Conservation (phyloP, 1,140 invertebrate species). For the Drosophila sp. region DNA sequence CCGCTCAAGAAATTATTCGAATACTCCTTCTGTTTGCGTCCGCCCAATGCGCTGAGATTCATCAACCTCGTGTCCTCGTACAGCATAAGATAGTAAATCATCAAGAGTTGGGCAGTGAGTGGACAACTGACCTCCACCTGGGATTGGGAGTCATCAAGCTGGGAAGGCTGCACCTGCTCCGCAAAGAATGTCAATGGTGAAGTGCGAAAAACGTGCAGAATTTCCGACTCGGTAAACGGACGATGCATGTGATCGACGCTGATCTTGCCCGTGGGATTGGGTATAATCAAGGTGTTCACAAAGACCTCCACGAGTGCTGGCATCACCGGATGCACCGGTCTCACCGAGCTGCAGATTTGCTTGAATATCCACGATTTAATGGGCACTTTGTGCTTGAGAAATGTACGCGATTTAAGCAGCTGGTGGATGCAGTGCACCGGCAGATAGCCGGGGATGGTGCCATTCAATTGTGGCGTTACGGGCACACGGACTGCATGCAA, state of each 20-base stretch:
- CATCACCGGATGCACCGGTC: slow-evolving; percentile 96
- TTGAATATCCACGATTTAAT: slow-evolving; percentile 98
- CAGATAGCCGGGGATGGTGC: slow-evolving; percentile 95
- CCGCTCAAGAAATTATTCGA: slow-evolving; percentile 94
- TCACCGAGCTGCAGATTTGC: slow-evolving; percentile 94
- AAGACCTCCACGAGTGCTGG: slow-evolving; percentile 98
- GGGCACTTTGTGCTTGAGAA: slow-evolving; percentile 97
- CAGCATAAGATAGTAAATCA: slow-evolving; percentile 96
- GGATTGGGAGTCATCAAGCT: slow-evolving; percentile 54
- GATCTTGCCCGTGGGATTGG: slow-evolving; percentile 86
- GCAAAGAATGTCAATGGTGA: slow-evolving; percentile 86
- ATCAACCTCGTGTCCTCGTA: slow-evolving; percentile 96
- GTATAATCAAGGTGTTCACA: slow-evolving; percentile 95
- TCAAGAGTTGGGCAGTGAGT: slow-evolving; percentile 93
- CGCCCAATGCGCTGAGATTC: slow-evolving; percentile 90
- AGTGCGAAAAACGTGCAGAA: slow-evolving; percentile 92
- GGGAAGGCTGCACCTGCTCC: slow-evolving; percentile 85
- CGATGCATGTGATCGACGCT: slow-evolving; percentile 92
- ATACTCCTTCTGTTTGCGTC: slow-evolving; percentile 93
- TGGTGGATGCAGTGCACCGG: slow-evolving; percentile 99
- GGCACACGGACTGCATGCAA: slow-evolving; percentile 98
- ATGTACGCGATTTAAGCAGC: slow-evolving; percentile 96
- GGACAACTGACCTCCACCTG: slow-evolving; percentile 86
- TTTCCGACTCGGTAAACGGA: slow-evolving; percentile 96
- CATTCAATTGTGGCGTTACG: slow-evolving; percentile 95